phyloP scores from a whole-genome alignment of 2,113 vertebrate genomes.

The Rhinogobius similis region DNA sequence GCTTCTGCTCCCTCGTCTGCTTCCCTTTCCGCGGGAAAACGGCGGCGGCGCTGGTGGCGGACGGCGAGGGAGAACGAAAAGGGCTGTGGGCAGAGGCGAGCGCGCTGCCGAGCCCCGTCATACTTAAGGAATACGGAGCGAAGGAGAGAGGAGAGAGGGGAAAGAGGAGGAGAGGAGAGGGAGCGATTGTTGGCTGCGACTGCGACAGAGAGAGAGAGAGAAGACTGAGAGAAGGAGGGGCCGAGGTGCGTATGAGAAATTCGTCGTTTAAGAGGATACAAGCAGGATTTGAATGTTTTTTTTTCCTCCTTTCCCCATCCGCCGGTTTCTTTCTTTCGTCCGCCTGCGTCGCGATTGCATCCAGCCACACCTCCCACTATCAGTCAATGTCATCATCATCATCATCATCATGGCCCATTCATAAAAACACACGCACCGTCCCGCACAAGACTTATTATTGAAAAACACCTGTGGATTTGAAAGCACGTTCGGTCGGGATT shows the following conservation, averaged over 20 bases:
- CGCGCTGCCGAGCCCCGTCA: conserved; percentile 80
- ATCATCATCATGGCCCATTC: conserved; percentile 52
- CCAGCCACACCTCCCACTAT: conserved; percentile 24
- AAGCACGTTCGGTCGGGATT: not conserved
- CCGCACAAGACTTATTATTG: not conserved
- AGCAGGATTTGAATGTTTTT: conserved; percentile 59
- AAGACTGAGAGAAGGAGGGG: conserved; percentile 55
- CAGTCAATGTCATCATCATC: conserved; percentile 43
- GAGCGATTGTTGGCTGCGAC: conserved; percentile 73
- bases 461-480: conserved; percentile 1
- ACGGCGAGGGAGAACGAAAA: conserved; percentile 39
- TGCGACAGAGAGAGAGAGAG: conserved; percentile 64
- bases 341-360: conserved; percentile 30
- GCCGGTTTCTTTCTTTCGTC: too few species aligned
- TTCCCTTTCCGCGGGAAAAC: conserved; percentile 49
- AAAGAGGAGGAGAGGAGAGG: conserved; percentile 63
- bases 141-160: conserved; percentile 42
- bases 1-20: conserved; percentile 34
- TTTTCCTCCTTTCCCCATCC: too few species aligned
- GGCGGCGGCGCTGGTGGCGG: conserved; percentile 59
- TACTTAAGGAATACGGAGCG: conserved; percentile 81
- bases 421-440: conserved; percentile 50
- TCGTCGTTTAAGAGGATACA: conserved; percentile 12
- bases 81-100: conserved; percentile 69
- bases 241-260: conserved; percentile 69